Evolutionary conservation across 2,113 vertebrate species (phyloP).

Genomic region (Tautogolabrus adspersus): DNA sequence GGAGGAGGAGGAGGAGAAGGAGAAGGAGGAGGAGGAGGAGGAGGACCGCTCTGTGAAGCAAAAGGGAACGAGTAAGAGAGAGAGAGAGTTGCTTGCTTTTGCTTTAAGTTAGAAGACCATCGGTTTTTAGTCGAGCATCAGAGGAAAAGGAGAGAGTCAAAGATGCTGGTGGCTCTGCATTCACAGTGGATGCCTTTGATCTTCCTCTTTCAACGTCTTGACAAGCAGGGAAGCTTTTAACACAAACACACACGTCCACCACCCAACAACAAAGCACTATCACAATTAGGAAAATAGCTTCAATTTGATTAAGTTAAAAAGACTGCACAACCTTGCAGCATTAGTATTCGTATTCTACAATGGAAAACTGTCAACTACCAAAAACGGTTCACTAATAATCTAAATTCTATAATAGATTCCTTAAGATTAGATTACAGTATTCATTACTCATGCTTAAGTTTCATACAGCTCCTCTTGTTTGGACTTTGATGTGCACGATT

Average conservation of each 20-base stretch:
- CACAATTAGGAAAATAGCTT: not conserved
- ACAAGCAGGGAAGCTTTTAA: constrained; percentile 27
- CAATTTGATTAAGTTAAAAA: not conserved
- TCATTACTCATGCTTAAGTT: no score
- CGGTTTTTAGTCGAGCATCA: constrained; percentile 22
- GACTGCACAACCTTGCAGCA: no score
- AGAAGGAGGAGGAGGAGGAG: constrained; percentile 39
- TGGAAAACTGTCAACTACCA: no score
- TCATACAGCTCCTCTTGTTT: no score
- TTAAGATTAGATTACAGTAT: no score
- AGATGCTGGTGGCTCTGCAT: constrained; percentile 36
- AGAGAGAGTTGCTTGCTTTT: constrained; percentile 18
- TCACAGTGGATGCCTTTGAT: constrained; percentile 44
- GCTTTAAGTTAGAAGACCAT: constrained; percentile 17
- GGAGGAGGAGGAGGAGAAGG: constrained; percentile 43
- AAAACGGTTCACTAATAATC: no score
- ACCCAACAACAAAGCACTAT: not conserved
- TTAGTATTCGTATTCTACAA: no score
- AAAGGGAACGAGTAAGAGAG: constrained; percentile 8
- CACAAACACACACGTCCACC: not conserved
- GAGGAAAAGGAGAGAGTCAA: constrained; percentile 7
- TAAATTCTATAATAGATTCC: no score
- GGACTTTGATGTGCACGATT: no score
- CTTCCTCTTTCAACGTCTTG: constrained; percentile 48
- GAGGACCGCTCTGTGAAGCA: constrained; percentile 42